phyloP scores from a whole-genome alignment of 2,888 invertebrate species.

The Agapostemon virescens region DNA sequence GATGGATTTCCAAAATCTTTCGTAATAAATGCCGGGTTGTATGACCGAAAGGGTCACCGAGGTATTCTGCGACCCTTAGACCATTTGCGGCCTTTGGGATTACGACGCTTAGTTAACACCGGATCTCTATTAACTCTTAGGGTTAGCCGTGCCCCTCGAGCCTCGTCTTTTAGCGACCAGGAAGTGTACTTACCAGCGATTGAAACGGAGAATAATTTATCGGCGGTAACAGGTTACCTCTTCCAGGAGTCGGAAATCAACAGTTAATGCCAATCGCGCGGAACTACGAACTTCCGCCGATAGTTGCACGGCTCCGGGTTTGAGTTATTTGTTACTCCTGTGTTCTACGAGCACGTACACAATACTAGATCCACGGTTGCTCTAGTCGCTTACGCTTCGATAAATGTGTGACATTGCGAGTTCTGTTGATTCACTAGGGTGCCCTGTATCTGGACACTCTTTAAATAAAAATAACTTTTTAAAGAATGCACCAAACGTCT shows the following conservation, averaged over 20 bases:
- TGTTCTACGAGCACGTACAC: not conserved
- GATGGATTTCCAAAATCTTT: constrained; percentile 76
- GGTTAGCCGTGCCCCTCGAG: constrained; percentile 14
- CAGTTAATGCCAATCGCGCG: constrained; percentile 10
- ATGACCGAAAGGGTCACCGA: constrained; percentile 55
- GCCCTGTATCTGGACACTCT: no score
- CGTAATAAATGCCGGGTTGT: constrained; percentile 71
- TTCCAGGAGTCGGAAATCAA: constrained; percentile 11
- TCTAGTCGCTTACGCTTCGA: not conserved
- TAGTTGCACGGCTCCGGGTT: not conserved
- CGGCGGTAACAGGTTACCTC: constrained; percentile 4
- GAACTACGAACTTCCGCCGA: not conserved
- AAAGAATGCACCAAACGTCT: no score
- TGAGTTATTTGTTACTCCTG: constrained; percentile 5
- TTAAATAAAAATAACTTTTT: no score
- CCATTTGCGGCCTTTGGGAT: constrained; percentile 61
- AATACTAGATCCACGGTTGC: not conserved
- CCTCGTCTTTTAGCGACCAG: constrained; percentile 24
- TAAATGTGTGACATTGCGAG: not conserved
- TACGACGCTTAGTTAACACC: constrained; percentile 62
- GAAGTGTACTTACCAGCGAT: constrained; percentile 14
- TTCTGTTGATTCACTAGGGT: not conserved
- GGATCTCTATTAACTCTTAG: constrained; percentile 61
- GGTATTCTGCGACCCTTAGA: constrained; percentile 44
- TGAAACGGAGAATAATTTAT: constrained; percentile 15